Base-by-base conservation (phyloP, 2,113 vertebrate species). In the Rhynchomys soricoides region DNA sequence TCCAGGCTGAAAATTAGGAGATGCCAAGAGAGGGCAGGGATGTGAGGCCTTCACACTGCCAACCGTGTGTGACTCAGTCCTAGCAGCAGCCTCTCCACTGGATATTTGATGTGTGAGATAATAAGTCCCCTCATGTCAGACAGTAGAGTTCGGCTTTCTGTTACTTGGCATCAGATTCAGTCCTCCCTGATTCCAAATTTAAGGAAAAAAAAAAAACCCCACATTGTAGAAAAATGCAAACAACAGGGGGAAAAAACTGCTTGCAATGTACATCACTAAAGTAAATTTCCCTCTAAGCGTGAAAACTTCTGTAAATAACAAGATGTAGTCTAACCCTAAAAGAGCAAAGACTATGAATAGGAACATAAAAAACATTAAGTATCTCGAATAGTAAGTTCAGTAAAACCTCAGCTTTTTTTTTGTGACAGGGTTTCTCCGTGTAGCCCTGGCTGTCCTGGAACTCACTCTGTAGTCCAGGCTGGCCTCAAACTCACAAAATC, bases 191-290 rank as follows among this genome's bases (percentile, higher is more conserved):
- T 45, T 57, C 57, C 74, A 85, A 79, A 75, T 48, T 70, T 81
- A 93, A 68, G 71, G n/a, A 24, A 95, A 96, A 93, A 68, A 64
- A 34, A 24, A 95, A 96, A 93, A 79, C 15, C 93, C 37, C 37
- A 55, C 29, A 62, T n/a, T 70, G 37, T 87, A 55, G 48, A 62
- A 71, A 90, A 95, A 86, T 62, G 29, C 22, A 95, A 95, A 87
- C 26, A 82, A 78, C 13, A 79, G 45, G n/a, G n/a, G n/a, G n/a
- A 15, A 19, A 68, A 62, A 95, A 75, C 34, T 31, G 64, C 85
- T 88, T 94, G 62, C 19, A 90, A 52, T 45, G 48, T 7, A 21
- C 45, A 82, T 57, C 55, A 90, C 50, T 94, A 93, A 85, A 66
- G 64, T 66, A 43, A 66, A 21, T 86, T 68, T 83, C 5, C 21